Conservation (phyloP, 1,140 invertebrate species). For the Drusus annulatus region DNA sequence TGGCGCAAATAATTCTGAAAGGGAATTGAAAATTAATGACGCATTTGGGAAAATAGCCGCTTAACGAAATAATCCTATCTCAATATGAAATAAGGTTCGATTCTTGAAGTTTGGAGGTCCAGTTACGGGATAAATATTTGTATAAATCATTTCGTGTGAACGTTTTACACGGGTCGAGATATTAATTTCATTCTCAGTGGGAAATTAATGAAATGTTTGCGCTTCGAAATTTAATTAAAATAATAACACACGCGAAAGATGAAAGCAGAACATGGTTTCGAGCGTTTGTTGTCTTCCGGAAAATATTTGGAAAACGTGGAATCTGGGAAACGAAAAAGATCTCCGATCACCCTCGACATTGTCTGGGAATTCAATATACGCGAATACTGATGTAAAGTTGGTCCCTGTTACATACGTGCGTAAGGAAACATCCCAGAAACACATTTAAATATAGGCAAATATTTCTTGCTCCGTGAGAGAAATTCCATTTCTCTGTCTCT, state of each 20-base stretch:
- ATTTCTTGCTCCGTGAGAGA: neutral
- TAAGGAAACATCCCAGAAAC: neutral
- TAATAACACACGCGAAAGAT: constrained; percentile 20
- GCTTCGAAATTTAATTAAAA: constrained; percentile 25
- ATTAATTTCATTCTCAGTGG: neutral
- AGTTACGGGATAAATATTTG: constrained; percentile 12
- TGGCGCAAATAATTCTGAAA: too few relatives aligned
- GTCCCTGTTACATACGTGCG: neutral
- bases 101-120: constrained; percentile 18
- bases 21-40: neutral
- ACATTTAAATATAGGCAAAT: neutral
- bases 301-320: constrained; percentile 4
- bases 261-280: neutral
- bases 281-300: neutral
- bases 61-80: too few relatives aligned
- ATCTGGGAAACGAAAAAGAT: constrained; percentile 5
- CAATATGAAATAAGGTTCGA: neutral
- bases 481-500: too few relatives aligned
- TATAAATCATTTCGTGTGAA: constrained; percentile 7
- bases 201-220: constrained; percentile 27
- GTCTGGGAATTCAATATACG: neutral
- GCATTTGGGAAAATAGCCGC: neutral
- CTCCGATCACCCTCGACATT: neutral
- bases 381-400: neutral
- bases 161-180: neutral